phyloP scores from a whole-genome alignment of 2,888 invertebrate species.

The Heterodera filipjevi region DNA sequence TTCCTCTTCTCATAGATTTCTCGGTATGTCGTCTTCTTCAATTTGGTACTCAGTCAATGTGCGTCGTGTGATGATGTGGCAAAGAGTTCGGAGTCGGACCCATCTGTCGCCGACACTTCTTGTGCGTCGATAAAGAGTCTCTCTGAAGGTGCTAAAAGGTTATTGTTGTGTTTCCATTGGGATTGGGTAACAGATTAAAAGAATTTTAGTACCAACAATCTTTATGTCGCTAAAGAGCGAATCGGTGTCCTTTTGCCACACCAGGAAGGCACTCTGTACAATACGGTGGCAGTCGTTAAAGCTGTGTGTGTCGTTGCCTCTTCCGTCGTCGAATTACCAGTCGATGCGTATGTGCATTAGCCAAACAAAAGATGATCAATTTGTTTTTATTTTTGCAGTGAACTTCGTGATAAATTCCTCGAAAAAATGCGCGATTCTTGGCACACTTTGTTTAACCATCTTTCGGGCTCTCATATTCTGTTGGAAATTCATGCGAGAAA shows the following conservation, averaged over 20 bases:
- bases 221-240: slow-evolving; percentile 25
- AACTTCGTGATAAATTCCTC: not conserved
- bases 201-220: slow-evolving; percentile 8
- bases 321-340: slow-evolving; percentile 30
- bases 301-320: slow-evolving; percentile 26
- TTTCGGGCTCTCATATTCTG: slow-evolving; percentile 42
- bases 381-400: slow-evolving; percentile 10
- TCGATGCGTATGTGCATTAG: slow-evolving; percentile 13
- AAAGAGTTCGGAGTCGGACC: not conserved
- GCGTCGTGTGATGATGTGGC: not conserved
- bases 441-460: slow-evolving; percentile 41
- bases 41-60: not conserved
- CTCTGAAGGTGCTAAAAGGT: not conserved
- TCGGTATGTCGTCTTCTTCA: not conserved
- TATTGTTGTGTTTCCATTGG: not conserved
- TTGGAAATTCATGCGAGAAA: slow-evolving; percentile 47
- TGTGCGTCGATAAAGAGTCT: not conserved
- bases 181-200: not conserved
- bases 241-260: slow-evolving; percentile 35
- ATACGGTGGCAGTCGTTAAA: slow-evolving; percentile 29
- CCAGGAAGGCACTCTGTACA: slow-evolving; percentile 33
- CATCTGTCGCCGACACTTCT: not conserved
- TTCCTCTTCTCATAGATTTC: not conserved
- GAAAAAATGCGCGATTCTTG: slow-evolving; percentile 38
- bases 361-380: no score